Evolutionary conservation across 2,888 invertebrate species (phyloP), one percentile per base, ranked within the genome.

Genomic region (Nymphalis polychloros): DNA sequence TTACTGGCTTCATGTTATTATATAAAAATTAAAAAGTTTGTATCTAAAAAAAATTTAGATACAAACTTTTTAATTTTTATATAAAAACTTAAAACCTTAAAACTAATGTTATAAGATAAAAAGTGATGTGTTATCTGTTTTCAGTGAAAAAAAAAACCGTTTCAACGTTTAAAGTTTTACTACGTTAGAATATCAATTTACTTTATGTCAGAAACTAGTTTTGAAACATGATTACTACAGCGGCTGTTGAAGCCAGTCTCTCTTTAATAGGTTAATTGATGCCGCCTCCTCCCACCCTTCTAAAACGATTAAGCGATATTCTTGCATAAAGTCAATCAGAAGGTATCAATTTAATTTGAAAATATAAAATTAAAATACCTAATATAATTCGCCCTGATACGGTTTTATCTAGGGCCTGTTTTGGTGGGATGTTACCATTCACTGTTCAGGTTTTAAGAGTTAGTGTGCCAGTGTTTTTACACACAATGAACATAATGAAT

Each of bases 221-320:
- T 59, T 19, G 41, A 59, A 65, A 59, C 46, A 52, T 46, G 59
- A 27, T 47, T 59, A 47, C 65, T 52, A 41, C 16, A 27, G 57
- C 46, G n/a, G 46, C 46, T 59, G 23, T 57, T 57, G 19, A 57
- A n/a, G 57, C 53, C 53, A 53, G 50, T 2, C 53, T 55, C 55
- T 17, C 57, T 19, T 41, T 65, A 65, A 60, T 50, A 19, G 59
- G 65, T 60, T 47, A 65, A 59, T 59, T 64, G 46, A 50, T n/a
- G 35, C 41, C 19, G 23, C 27, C 59, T 59, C 46, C 16, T 20
- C 50, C 7, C 46, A 35, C 57, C 35, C 57, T 13, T 41, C 19
- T 20, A 41, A 57, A 57, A 41, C 41, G 57, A 57, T 57, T 57
- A 41, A 57, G 35, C 57, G 57, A 35, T 57, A 57, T 41, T 57